Evolutionary conservation across 2,888 invertebrate genomes (phyloP), one percentile per base, ranked within the genome.

Genomic region (Dilophus febrilis): DNA sequence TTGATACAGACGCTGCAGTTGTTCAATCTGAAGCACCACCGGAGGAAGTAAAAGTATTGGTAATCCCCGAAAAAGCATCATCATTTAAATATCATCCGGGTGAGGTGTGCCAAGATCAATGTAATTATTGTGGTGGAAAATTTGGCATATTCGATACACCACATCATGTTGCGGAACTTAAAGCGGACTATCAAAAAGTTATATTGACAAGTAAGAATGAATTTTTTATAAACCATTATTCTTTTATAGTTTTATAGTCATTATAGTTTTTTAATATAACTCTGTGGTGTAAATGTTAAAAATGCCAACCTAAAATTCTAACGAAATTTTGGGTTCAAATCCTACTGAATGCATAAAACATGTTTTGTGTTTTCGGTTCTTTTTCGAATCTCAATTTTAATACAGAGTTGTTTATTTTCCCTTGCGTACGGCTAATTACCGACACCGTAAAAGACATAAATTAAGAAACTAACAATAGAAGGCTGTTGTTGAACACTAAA

Each of bases 71-170:
- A 62, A 86, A 86, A 60, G 84, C 84, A 1, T 83, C 84, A 8
- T 85, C 85, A 0, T 86, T 86, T 59, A 82, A 82, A 52, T 83
- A 86, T 50, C 86, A 86, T 61, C 85, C 85, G 0, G 84, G 76
- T 1, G 64, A 85, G 10, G 61, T 84, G 38, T 87, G 86, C 55
- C 77, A 77, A 56, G 85, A 86, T 61, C 84, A 85, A 51, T 87
- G 87, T 54, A 80, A 78, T 53, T 85, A 85, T 57, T 87, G 87
- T 53, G 83, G 83, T 41, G 85, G 85, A 10, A 86, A 84, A 59
- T 87, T 87, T 50, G 86, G 86, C 1, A 69, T 83, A 0, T 76
- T 84, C 46, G 86, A 87, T 53, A 86, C 86, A 0, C 86, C 86
- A 0, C 84, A 84, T 60, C 86, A 87, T 54, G 77, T 87, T 38